Base-by-base conservation (phyloP, 1,140 invertebrate genomes). In the Aphaenogaster rudis region DNA sequence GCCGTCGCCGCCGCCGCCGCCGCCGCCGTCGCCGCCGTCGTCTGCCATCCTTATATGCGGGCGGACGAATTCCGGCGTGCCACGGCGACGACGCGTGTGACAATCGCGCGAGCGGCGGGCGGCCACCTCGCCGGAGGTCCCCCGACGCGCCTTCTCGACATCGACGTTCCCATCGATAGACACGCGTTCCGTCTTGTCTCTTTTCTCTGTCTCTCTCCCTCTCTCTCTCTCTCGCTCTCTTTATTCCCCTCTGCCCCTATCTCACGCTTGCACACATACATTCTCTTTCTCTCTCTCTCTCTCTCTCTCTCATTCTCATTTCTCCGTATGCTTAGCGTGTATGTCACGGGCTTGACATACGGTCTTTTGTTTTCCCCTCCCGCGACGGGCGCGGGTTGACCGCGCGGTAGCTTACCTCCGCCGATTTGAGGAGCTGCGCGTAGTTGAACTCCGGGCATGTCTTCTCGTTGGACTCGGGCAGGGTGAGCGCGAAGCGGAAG, bases 361-460 rank as follows among this genome's bases (percentile, higher is more conserved):
- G 69, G 69, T 17, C 79, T 39, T 69, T 61, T 42, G 48, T 42
- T 79, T 36, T 80, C 48, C 39, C 15, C 39, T 36, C 54, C 13
- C 17, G 33, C 48, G 33, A 17, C 39, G 33, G 21, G 61, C 2
- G 15, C 54, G 13, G 28, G 28, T 3, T 15, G 3, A 21, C n/a
- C 36, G n/a, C n/a, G 5, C 15, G 61, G 17, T 13, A 63, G 15
- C 96, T 96, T 95, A 97, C 97, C 96, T 96, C 96, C 91, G 95
- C 95, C 92, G 95, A 93, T 94, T 96, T 96, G 90, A 97, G 93
- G 90, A 97, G 95, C 88, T 97, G 96, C 91, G 95, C 95, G 95
- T 96, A 97, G 94, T 96, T 97, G 95, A 96, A 97, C 95, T 97
- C 96, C 76, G 97, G 96, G 95, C 96, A 97, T 94, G 96, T 96